A percentile compares a stretch with the other conserved stretches of the same genome.
Conservation (phyloP, 2,113 vertebrate species). For the Eidolon helvum region DNA sequence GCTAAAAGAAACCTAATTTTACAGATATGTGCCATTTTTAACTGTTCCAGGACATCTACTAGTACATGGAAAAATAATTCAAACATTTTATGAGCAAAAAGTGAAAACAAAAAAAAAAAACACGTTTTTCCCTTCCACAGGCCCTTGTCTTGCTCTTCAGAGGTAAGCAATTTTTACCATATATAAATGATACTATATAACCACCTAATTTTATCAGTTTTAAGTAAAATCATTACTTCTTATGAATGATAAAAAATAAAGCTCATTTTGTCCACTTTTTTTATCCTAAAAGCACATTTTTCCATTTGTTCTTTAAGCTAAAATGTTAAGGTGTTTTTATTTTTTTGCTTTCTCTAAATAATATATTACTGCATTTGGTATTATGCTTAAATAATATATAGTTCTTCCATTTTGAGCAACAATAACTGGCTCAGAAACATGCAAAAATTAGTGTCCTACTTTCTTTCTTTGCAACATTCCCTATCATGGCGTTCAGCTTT, state of each 20-base stretch:
- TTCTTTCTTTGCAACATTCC: background rate
- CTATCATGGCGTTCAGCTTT: background rate
- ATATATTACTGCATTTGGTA: background rate
- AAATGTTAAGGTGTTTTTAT: background rate
- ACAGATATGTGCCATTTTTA: background rate
- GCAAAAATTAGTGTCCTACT: background rate
- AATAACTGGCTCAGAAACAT: too few species aligned
- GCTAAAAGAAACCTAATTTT: background rate
- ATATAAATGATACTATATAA: background rate
- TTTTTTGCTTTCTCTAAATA: background rate
- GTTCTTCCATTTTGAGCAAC: background rate
- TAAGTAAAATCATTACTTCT: background rate
- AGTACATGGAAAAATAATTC: background rate
- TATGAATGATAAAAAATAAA: background rate
- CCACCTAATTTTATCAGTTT: background rate
- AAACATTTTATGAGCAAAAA: too few species aligned
- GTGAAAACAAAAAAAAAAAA: background rate
- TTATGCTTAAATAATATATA: background rate
- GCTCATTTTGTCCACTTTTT: background rate
- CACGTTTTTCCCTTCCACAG: background rate
- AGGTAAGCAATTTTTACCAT: background rate
- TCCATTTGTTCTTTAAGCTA: background rate
- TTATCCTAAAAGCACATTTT: background rate
- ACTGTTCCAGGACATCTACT: background rate
- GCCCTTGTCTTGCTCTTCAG: background rate